Evolutionary conservation across 2,888 invertebrate species (phyloP).

Genomic region (Cinara cedri): DNA sequence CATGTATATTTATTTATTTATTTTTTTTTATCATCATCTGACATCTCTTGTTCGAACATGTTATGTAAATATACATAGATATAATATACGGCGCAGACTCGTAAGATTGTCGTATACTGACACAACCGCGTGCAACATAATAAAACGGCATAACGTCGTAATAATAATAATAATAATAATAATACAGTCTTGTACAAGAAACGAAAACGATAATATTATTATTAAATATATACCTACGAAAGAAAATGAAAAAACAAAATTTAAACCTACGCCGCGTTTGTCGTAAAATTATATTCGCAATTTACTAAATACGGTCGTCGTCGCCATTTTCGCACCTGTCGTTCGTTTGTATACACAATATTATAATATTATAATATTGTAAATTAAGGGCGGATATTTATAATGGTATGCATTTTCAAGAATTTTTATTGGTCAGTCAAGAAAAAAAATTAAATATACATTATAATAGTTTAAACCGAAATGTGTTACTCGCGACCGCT

Average conservation of each 20-base stretch:
- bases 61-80: constrained; percentile 52
- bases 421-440: too few relatives aligned
- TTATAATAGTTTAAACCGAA: too few relatives aligned
- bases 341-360: constrained; percentile 7
- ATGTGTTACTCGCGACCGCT: too few relatives aligned
- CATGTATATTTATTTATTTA: constrained; percentile 37
- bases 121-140: constrained; percentile 45
- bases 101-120: constrained; percentile 54
- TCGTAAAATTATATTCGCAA: too few relatives aligned
- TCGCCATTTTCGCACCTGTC: constrained; percentile 28
- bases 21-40: constrained; percentile 49
- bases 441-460: too few relatives aligned
- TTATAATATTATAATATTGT: constrained; percentile 18
- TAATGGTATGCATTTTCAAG: too few relatives aligned
- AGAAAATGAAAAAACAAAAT: too few relatives aligned
- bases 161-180: constrained; percentile 28
- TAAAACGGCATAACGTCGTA: constrained; percentile 46
- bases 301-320: neutral
- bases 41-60: constrained; percentile 56
- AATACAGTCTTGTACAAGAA: constrained; percentile 38
- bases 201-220: constrained; percentile 18
- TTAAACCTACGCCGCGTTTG: too few relatives aligned
- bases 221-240: too few relatives aligned
- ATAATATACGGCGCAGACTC: constrained; percentile 53
- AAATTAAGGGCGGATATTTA: neutral